phyloP scores from a whole-genome alignment of 2,888 invertebrate species.

The Callyntrura guangdongensis region DNA sequence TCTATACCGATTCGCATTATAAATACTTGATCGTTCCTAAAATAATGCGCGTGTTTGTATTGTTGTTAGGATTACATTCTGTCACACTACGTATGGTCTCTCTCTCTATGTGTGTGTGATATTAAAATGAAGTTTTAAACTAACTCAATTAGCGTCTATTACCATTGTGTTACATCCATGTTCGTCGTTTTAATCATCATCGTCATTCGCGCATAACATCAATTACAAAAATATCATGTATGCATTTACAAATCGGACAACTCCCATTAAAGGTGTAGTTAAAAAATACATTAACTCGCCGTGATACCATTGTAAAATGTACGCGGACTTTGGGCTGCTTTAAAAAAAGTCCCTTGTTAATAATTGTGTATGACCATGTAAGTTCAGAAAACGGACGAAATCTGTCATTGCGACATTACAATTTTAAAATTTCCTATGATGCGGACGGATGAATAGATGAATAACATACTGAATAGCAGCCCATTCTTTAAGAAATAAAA shows the following conservation, averaged over 20 bases:
- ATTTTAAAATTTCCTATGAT: conserved; percentile 24
- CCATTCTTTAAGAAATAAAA: neutral
- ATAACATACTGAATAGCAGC: neutral
- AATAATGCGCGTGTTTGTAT: conserved; percentile 27
- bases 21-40: neutral
- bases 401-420: conserved; percentile 37
- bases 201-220: neutral
- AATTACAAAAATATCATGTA: conserved; percentile 26
- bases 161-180: conserved; percentile 36
- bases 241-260: conserved; percentile 50
- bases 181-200: neutral
- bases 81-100: neutral
- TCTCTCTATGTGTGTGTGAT: neutral
- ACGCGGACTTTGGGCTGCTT: neutral
- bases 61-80: conserved; percentile 32
- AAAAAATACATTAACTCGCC: conserved; percentile 10
- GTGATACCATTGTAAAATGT: conserved; percentile 40
- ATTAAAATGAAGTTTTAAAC: conserved; percentile 68
- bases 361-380: conserved; percentile 46
- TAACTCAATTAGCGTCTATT: conserved; percentile 75
- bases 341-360: conserved; percentile 6
- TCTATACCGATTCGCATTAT: neutral
- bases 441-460: neutral
- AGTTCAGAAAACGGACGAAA: conserved; percentile 8
- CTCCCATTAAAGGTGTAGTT: conserved; percentile 56